Evolutionary conservation across 1,140 invertebrate species (phyloP), one percentile per base, ranked within the genome.

Genomic region (Amyelois transitella): DNA sequence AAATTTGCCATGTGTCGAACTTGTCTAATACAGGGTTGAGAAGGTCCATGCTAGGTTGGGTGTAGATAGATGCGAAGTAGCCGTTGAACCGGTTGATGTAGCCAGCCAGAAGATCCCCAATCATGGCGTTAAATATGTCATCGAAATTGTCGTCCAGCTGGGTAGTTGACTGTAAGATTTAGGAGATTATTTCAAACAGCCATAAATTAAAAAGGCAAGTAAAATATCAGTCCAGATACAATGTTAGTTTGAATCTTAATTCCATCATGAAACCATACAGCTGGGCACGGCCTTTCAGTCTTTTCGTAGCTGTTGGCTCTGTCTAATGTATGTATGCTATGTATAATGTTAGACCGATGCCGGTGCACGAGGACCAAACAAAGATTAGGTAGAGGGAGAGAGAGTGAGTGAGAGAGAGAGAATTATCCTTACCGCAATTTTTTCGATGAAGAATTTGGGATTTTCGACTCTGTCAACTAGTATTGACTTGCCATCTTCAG

Each of bases 81-180:
- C 59, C 63, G 48, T 64, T 83, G 50, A 75, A 72, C 19, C 72
- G 58, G 7, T 54, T 78, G 4, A 80, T 51, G 49, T 78, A 75
- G 5, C 60, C 50, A 0, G 76, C 66, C 19, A 78, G 49, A 4
- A 77, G 48, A 7, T 84, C 77, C 18, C 66, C 66, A 5, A 78
- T 58, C 14, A 80, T 63, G 0, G 64, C 28, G 64, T 74, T 83
- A 18, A 72, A 50, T 44, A 83, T 69, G 12, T 60, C 53, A 51
- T 83, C 80, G 48, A 78, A 69, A 53, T 74, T 80, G 5, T 63
- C 55, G 20, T 80, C 80, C 48, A 72, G 72, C 19, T 77, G 65
- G 1, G 70, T 73, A 6, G 25, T 43, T 18, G 68, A 70, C 77
- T 79, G 71, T 43, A 77, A 79, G 6, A 57, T 48, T 52, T 44